Base-by-base conservation (phyloP, 2,113 vertebrate species). In the Mixornis gularis region DNA sequence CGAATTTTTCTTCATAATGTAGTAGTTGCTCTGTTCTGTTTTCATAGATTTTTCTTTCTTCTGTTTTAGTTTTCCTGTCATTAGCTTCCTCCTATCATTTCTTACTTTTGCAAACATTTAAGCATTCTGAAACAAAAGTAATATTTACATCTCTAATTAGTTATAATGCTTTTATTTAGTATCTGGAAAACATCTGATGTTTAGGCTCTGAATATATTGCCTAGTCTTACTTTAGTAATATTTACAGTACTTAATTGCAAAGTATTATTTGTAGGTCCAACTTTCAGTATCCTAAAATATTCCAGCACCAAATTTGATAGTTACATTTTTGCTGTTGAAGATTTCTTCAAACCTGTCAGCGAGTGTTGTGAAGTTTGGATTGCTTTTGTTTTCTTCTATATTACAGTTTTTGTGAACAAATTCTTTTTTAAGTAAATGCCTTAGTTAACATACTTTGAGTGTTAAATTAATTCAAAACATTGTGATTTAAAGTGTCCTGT, bases 1-100 rank as follows among this genome's bases (percentile, higher is more conserved):
- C 10, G 10, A 18, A 4, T 36, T 69, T 76, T 72, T 94, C 56
- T 79, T 95, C 53, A 19, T 56, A 59, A 15, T n/a, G 10, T 70
- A 73, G 26, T 63, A 74, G 60, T 55, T 74, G 17, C 7, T 91
- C 15, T 59, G 12, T 68, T 87, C 72, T 82, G 51, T 92, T 92
- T 94, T 94, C 38, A 72, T 81, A 77, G 62, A 46, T 87, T 29
- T 87, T 94, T 63, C 85, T 91, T 94, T 36, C 40, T 95, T 71
- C 40, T 76, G 7, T 68, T 85, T 69, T 56, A 41, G 29, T 87
- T 79, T 65, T 85, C 13, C 24, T 89, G 72, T 79, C 62, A 76
- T 65, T 70, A 92, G 25, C 63, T 70, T 83, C 6, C 3, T 79
- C 63, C 20, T 76, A 0, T 71, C 20, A 27, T 30, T 62, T 58